These are phyloP conservation scores for Channallabes apus DNA, from an alignment of 2,797 vertebrate genomes.

Conservation along the genomic window DNA sequence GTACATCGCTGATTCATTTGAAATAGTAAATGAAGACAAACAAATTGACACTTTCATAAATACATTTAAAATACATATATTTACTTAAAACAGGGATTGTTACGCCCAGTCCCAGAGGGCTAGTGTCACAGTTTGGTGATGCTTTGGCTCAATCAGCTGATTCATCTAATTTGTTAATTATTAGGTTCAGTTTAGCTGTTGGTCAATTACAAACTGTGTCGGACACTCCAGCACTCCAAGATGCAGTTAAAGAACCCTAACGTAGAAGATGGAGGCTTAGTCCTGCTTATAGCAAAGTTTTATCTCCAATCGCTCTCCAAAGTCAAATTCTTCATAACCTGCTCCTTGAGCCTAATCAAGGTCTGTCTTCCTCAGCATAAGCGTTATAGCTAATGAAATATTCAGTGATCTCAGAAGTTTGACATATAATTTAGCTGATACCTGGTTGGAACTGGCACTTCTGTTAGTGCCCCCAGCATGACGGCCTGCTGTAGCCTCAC, in stretches of 20 bases:
- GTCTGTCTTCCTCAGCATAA: neutral
- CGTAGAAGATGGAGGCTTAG: neutral
- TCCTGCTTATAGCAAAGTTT: neutral
- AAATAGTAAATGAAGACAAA: neutral
- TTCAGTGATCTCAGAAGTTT: neutral
- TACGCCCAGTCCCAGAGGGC: too few species aligned
- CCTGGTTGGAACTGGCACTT: conserved; percentile 97
- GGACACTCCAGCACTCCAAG: too few species aligned
- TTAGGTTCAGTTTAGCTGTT: too few species aligned
- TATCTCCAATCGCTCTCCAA: neutral
- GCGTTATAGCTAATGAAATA: neutral
- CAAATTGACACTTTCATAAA: neutral
- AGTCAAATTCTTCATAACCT: conserved; percentile 12
- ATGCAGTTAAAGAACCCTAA: neutral
- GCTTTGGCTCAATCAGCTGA: too few species aligned
- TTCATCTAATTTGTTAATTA: too few species aligned
- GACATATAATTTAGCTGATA: conserved; percentile 60
- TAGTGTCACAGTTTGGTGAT: too few species aligned
- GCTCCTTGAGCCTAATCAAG: neutral
- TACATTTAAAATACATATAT: neutral
- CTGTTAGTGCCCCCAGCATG: conserved; percentile 94
- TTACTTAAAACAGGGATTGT: too few species aligned
- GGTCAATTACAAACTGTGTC: too few species aligned
- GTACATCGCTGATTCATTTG: neutral
- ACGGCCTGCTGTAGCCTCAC: conserved; percentile 94